Percentiles rank a stretch among this genome's conserved stretches.
phyloP scores from a whole-genome alignment of 2,888 invertebrate species.

The Strigamia transsilvanica region DNA sequence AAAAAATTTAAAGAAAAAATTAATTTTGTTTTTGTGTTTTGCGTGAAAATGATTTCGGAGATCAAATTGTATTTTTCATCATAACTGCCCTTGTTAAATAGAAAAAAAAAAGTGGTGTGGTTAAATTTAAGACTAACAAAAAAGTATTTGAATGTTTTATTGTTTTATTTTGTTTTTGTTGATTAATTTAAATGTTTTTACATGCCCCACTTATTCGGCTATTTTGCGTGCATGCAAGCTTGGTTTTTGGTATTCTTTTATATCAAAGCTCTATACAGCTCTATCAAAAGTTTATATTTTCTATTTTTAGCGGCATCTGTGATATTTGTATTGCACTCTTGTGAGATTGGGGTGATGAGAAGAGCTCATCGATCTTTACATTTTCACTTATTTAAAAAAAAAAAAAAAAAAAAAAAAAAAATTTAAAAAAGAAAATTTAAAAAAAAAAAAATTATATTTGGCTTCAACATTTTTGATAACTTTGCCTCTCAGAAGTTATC shows the following conservation, averaged over 20 bases:
- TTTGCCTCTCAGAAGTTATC: slow-evolving; percentile 27
- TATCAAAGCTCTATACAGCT: slow-evolving; percentile 11
- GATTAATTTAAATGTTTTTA: background rate
- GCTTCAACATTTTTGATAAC: slow-evolving; percentile 9
- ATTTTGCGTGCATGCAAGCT: slow-evolving; percentile 25
- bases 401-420: too few relatives aligned
- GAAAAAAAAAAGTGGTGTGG: background rate
- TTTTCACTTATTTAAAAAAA: background rate
- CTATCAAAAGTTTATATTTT: slow-evolving; percentile 40
- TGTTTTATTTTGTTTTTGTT: background rate
- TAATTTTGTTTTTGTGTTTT: background rate
- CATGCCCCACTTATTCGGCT: slow-evolving; percentile 40
- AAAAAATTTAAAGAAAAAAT: too few relatives aligned
- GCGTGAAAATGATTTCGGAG: background rate
- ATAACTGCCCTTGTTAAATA: slow-evolving; percentile 39
- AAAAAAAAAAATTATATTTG: background rate
- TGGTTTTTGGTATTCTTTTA: slow-evolving; percentile 2
- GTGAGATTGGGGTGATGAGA: slow-evolving; percentile 1
- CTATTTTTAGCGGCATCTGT: slow-evolving; percentile 49
- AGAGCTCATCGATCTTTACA: slow-evolving; percentile 30
- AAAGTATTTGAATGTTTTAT: slow-evolving; percentile 2
- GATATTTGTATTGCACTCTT: slow-evolving; percentile 34
- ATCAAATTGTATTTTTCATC: slow-evolving; percentile 34
- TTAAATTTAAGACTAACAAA: background rate
- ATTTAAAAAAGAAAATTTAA: too few relatives aligned